Evolutionary conservation across 1,140 invertebrate species (phyloP).

Genomic region (Lepidurus packardi): DNA sequence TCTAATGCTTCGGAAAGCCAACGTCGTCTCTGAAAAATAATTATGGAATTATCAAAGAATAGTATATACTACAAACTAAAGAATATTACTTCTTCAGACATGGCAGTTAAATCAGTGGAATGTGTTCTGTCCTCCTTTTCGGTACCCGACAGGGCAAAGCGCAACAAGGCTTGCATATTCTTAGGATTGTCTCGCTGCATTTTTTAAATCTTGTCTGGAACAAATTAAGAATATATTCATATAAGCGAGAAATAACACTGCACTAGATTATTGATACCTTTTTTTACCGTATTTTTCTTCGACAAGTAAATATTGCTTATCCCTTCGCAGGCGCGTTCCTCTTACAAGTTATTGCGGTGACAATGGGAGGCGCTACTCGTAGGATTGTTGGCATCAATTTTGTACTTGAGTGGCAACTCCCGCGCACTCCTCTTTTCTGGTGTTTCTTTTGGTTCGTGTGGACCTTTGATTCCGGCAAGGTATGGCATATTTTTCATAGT

Average conservation of each 20-base stretch:
- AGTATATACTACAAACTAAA: neutral
- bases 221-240: too few relatives aligned
- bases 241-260: too few relatives aligned
- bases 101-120: slow-evolving; percentile 46
- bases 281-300: too few relatives aligned
- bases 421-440: neutral
- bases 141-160: slow-evolving; percentile 59
- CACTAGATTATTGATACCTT: too few relatives aligned
- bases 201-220: too few relatives aligned
- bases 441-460: slow-evolving; percentile 21
- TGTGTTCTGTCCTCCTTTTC: slow-evolving; percentile 52
- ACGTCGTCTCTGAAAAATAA: slow-evolving; percentile 48
- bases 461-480: slow-evolving; percentile 16
- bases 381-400: neutral
- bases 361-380: neutral
- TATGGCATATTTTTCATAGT: neutral
- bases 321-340: too few relatives aligned
- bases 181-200: slow-evolving; percentile 36
- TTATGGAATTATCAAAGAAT: neutral
- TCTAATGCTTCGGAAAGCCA: slow-evolving; percentile 63
- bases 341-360: neutral
- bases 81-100: slow-evolving; percentile 55
- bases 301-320: too few relatives aligned
- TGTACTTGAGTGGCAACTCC: neutral
- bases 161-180: slow-evolving; percentile 54